These are phyloP conservation scores for Coccyzus lansbergi DNA, from an alignment of 2,797 vertebrate genomes.

Conservation along the genomic window DNA sequence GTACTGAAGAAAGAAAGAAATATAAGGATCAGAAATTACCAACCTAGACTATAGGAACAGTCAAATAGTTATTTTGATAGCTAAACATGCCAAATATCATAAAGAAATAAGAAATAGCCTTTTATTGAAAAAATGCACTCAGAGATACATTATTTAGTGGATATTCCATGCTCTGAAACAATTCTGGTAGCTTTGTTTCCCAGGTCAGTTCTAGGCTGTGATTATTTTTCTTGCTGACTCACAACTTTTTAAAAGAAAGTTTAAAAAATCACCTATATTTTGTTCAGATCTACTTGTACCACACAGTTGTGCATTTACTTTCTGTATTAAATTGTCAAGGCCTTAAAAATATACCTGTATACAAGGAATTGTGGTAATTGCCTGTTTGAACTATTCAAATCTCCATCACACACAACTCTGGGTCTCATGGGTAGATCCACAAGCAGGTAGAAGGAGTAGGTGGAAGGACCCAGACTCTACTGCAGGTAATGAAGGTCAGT, in stretches of 20 bases:
- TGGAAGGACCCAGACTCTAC: background rate
- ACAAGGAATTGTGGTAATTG: background rate
- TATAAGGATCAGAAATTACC: background rate
- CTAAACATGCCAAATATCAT: background rate
- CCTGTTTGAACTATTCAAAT: background rate
- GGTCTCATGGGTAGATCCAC: background rate
- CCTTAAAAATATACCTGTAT: background rate
- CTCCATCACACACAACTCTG: background rate
- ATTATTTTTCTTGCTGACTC: background rate
- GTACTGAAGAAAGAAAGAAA: background rate
- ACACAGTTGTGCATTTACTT: background rate
- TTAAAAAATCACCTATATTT: background rate
- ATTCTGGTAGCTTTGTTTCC: background rate
- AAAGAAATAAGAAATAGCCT: background rate
- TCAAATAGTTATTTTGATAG: background rate
- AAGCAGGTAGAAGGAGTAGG: background rate
- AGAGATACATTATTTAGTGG: background rate
- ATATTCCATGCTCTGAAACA: background rate
- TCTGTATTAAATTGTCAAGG: background rate
- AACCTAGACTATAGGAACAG: background rate
- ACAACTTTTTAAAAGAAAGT: background rate
- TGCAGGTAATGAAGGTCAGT: background rate
- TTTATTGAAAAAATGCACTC: background rate
- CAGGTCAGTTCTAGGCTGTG: accelerated
- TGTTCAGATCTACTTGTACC: background rate